Evolutionary conservation across 2,797 vertebrate species (phyloP).

Genomic region (Rhincodon typus): DNA sequence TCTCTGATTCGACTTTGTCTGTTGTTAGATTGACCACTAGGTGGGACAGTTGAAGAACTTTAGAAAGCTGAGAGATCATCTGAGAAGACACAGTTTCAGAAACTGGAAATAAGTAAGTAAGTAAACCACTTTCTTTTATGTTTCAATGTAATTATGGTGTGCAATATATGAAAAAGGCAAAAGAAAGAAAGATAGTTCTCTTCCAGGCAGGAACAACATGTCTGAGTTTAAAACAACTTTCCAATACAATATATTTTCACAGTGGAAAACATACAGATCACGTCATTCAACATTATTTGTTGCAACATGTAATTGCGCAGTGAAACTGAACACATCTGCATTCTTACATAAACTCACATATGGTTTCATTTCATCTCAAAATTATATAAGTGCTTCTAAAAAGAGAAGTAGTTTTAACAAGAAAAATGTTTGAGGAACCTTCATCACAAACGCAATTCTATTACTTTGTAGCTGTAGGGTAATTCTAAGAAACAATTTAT

Average conservation of each 20-base stretch:
- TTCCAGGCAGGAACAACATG: background rate
- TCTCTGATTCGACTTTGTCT: too few relatives aligned
- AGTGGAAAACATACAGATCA: background rate
- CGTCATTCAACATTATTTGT: background rate
- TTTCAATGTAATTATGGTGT: background rate
- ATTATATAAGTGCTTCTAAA: constrained; percentile 25
- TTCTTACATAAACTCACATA: constrained; percentile 28
- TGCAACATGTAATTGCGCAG: background rate
- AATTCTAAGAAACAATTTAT: background rate
- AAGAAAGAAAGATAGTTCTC: background rate
- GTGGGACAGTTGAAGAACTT: background rate
- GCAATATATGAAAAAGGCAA: background rate
- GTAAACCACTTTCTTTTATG: background rate
- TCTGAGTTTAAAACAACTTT: background rate
- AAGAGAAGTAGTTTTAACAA: constrained; percentile 34
- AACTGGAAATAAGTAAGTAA: background rate
- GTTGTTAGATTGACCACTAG: background rate
- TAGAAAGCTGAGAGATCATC: background rate
- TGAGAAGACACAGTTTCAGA: background rate
- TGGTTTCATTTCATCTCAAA: constrained; percentile 25
- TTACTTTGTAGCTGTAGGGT: background rate
- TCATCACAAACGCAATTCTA: constrained; percentile 28
- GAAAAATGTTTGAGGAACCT: constrained; percentile 7
- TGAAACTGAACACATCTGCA: constrained; percentile 13
- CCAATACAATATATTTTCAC: background rate